Evolutionary conservation across 1,140 invertebrate genomes (phyloP).

Genomic region (Acromyrmex heyeri): DNA sequence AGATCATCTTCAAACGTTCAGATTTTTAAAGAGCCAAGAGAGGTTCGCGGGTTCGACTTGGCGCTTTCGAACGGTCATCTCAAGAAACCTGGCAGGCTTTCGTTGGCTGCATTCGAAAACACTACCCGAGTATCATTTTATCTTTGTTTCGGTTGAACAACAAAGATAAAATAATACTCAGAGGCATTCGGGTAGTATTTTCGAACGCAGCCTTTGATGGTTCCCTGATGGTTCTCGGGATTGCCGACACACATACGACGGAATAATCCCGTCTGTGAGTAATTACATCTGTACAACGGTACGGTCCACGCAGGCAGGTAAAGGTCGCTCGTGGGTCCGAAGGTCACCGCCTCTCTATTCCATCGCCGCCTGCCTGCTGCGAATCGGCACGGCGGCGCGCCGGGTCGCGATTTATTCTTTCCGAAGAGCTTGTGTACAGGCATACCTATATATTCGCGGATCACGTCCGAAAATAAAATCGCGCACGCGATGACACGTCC

Average conservation of each 20-base stretch:
- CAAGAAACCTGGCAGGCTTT: background rate
- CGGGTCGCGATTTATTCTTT: conserved; percentile 21
- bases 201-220: too few species aligned
- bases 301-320: conserved; percentile 72
- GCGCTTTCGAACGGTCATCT: conserved; percentile 60
- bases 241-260: conserved; percentile 18
- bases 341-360: conserved; percentile 73
- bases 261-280: conserved; percentile 69
- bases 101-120: too few species aligned
- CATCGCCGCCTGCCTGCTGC: background rate
- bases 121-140: too few species aligned
- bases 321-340: conserved; percentile 78
- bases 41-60: background rate
- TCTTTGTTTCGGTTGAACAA: too few species aligned
- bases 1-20: too few species aligned
- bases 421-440: too few species aligned
- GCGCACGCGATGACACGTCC: conserved; percentile 27
- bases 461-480: conserved; percentile 44
- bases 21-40: background rate
- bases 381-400: conserved; percentile 62
- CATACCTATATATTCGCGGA: background rate
- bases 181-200: too few species aligned
- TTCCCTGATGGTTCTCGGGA: conserved; percentile 58
- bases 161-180: too few species aligned
- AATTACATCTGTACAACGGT: conserved; percentile 72